Evolutionary conservation across 2,888 invertebrate species (phyloP), one percentile per base, ranked within the genome.

Genomic region (Lapara coniferarum): DNA sequence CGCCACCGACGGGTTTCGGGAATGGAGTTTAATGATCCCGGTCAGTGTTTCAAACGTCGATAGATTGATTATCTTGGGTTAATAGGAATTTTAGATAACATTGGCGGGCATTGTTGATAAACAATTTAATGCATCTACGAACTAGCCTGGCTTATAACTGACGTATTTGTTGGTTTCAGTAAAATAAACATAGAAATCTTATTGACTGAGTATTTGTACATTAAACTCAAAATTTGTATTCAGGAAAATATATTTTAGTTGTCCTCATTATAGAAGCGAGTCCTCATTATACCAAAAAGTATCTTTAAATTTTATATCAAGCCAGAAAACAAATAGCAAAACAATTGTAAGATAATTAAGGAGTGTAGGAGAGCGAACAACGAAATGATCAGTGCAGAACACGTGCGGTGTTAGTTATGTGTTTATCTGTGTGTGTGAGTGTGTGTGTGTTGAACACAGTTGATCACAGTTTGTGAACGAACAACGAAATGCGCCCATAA

Each of bases 401-500:
- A 49, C 51, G 30, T 63, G 13, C 52, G 44, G 51, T 46, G 66
- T 57, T 69, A 51, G 57, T 58, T 66, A 67, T 66, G 67, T 70
- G 52, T 68, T 66, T 71, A 66, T 71, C 4, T 55, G 66, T 59
- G 72, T 69, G 67, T 59, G 70, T 75, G 77, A 78, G 49, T 59
- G 59, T 68, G 68, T 68, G 68, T 68, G 10, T 16, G 58, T 68
- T 44, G 59, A 59, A 58, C 57, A 68, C 52, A 52, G 74, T 74
- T 69, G 73, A 72, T 68, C 73, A 75, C 76, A 78, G 80, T 77
- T 79, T 75, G 78, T 75, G 78, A 74, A 77, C 71, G 77, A 76
- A 79, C 81, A 85, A 81, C 83, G 77, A 84, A 86, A 85, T 81
- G 81, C 73, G 80, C 77, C 80, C 89, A 86, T 92, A 91, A 92